Base-by-base conservation (phyloP, 2,113 vertebrate genomes). In the Hypocryptadius cinnamomeus region DNA sequence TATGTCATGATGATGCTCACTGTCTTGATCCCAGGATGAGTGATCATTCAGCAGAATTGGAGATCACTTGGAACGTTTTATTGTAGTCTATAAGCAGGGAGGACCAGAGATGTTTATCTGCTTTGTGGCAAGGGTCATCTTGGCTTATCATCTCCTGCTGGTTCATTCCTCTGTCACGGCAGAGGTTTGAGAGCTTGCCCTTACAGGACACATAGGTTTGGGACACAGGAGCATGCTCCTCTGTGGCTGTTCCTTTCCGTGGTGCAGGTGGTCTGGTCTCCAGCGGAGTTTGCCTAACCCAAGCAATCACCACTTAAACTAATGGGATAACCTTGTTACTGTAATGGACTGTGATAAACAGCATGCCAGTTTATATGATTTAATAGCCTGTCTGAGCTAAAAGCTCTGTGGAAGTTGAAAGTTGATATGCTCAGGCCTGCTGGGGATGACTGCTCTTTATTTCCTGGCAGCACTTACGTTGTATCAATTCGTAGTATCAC, bases 271-370 rank as follows among this genome's bases (percentile, higher is more conserved):
- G 37, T 54, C 24, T 37, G 22, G 39, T 73, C 51, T 56, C 73
- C 53, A 40, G 45, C 8, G 2, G 37, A 87, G 37, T 59, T 94
- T 61, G 40, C 81, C 79, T 80, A 90, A 77, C 76, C 33, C 79
- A 24, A 83, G 71, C 10, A 1, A 83, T 71, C 10, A 8, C 78
- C 77, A 30, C 79, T 93, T 91, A 87, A 94, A 87, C 70, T 91
- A 73, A 90, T 66, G 90, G 68, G 68, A 68, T 80, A 91, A 93
- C 85, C 39, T 85, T 85, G 87, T 79, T 95, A 50, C 87, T 82
- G 1, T 73, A 90, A 93, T 92, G 64, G 79, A 47, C 90, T 88
- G 79, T 77, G 76, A 78, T 79, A 54, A 44, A 78, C 71, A 83
- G 51, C 27, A 14, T 57, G 68, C 77, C 79, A 80, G 50, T 82